Evolutionary conservation across 1,140 invertebrate genomes (phyloP).

Genomic region (Habropoda laboriosa): DNA sequence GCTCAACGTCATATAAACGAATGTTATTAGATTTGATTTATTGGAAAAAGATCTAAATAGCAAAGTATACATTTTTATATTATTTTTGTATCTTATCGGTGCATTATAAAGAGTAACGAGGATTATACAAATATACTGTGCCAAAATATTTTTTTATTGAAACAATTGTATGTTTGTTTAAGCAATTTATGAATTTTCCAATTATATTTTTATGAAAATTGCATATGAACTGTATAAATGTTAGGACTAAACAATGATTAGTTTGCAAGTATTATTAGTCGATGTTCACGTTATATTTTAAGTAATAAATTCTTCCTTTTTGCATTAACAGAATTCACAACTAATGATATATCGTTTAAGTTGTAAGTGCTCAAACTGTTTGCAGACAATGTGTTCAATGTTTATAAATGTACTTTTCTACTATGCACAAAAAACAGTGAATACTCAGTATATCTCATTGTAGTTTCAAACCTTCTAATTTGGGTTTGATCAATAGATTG

Average conservation of each 20-base stretch:
- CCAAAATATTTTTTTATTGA: slow-evolving; percentile 55
- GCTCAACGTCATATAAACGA: background rate
- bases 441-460: background rate
- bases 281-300: slow-evolving; percentile 35
- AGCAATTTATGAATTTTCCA: slow-evolving; percentile 38
- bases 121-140: slow-evolving; percentile 53
- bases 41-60: background rate
- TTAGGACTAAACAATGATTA: slow-evolving; percentile 34
- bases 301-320: slow-evolving; percentile 19
- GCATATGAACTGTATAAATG: slow-evolving; percentile 41
- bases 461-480: slow-evolving; percentile 26
- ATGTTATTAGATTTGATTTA: background rate
- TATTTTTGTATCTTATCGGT: slow-evolving; percentile 38
- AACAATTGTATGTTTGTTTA: slow-evolving; percentile 31
- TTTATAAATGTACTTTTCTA: slow-evolving; percentile 39
- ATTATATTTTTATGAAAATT: slow-evolving; percentile 29
- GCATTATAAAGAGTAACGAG: slow-evolving; percentile 39
- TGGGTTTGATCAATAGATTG: slow-evolving; percentile 35
- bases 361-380: slow-evolving; percentile 53
- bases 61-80: slow-evolving; percentile 9
- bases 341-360: slow-evolving; percentile 19
- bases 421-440: slow-evolving; percentile 14
- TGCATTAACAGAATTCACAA: slow-evolving; percentile 10
- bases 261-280: slow-evolving; percentile 61
- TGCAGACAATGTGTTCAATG: slow-evolving; percentile 56